Conservation (phyloP, 2,888 invertebrate species). For the Nemotelus pantherinus region DNA sequence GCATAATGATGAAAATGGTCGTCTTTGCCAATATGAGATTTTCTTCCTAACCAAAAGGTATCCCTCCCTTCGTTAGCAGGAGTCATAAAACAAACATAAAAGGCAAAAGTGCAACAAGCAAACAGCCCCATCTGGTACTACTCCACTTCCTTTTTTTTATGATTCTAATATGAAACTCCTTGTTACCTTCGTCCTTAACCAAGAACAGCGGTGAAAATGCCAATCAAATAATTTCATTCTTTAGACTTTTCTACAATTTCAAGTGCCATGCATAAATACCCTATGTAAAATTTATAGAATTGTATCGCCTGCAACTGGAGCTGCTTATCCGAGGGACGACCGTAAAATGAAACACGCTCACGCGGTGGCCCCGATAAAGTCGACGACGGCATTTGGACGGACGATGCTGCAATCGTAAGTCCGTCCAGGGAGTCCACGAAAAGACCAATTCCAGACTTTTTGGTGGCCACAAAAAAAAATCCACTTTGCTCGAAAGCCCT, state of each 20-base stretch:
- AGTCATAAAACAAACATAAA: background rate
- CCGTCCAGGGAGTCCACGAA: conserved; percentile 41
- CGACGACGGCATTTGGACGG: conserved; percentile 7
- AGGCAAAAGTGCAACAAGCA: conserved; percentile 20
- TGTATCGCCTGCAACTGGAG: conserved; percentile 11
- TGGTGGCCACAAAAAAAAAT: conserved; percentile 49
- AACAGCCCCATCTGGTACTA: background rate
- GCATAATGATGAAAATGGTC: too few relatives aligned
- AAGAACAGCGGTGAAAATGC: conserved; percentile 47
- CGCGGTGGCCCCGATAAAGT: background rate
- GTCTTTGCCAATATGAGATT: too few relatives aligned
- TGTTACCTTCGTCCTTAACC: conserved; percentile 37
- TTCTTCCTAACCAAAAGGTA: too few relatives aligned
- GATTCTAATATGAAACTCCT: conserved; percentile 16
- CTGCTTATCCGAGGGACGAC: background rate
- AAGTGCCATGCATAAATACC: conserved; percentile 35
- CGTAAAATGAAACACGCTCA: background rate
- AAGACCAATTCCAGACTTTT: conserved; percentile 51
- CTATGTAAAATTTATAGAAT: conserved; percentile 21
- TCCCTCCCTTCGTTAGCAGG: too few relatives aligned
- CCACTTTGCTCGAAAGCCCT: conserved; percentile 51
- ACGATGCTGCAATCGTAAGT: too few relatives aligned
- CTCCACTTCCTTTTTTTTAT: background rate
- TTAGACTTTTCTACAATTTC: conserved; percentile 34
- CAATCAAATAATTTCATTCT: conserved; percentile 50